phyloP scores from a whole-genome alignment of 2,888 invertebrate species.

The Coleophora flavipennella region DNA sequence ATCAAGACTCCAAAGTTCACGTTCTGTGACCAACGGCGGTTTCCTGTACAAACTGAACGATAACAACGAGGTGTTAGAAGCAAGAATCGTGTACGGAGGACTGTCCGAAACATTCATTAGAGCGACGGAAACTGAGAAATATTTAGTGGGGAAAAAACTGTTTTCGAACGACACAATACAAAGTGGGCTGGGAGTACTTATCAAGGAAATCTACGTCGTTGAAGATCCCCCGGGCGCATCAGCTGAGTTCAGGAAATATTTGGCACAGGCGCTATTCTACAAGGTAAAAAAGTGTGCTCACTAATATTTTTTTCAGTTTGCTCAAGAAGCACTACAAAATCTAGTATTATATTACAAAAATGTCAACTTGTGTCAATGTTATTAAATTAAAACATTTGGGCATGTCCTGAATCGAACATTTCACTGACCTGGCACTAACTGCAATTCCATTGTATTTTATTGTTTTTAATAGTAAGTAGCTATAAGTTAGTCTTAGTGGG shows the following conservation, averaged over 20 bases:
- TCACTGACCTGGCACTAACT: too few relatives aligned
- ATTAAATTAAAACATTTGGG: too few relatives aligned
- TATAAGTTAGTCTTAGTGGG: too few relatives aligned
- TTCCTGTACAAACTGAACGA: conserved; percentile 73
- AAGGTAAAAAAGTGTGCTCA: too few relatives aligned
- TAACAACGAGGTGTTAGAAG: conserved; percentile 46
- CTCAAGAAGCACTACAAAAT: too few relatives aligned
- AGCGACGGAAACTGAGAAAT: conserved; percentile 67
- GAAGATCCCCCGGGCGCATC: conserved; percentile 67
- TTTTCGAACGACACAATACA: conserved; percentile 54
- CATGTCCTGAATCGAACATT: too few relatives aligned
- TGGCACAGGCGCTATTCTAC: conserved; percentile 76
- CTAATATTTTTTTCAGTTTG: too few relatives aligned
- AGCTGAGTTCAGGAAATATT: conserved; percentile 68
- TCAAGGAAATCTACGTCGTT: conserved; percentile 31
- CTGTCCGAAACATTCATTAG: conserved; percentile 57
- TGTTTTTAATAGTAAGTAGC: too few relatives aligned
- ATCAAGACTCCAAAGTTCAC: conserved; percentile 80
- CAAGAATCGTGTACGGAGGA: conserved; percentile 74
- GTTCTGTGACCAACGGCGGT: conserved; percentile 83
- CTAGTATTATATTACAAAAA: too few relatives aligned
- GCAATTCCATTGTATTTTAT: too few relatives aligned
- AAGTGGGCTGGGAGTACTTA: conserved; percentile 31
- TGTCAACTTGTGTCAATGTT: too few relatives aligned
- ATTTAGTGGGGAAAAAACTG: conserved; percentile 49